Conservation (phyloP, 2,113 vertebrate species). For the Macquaria ambigua region DNA sequence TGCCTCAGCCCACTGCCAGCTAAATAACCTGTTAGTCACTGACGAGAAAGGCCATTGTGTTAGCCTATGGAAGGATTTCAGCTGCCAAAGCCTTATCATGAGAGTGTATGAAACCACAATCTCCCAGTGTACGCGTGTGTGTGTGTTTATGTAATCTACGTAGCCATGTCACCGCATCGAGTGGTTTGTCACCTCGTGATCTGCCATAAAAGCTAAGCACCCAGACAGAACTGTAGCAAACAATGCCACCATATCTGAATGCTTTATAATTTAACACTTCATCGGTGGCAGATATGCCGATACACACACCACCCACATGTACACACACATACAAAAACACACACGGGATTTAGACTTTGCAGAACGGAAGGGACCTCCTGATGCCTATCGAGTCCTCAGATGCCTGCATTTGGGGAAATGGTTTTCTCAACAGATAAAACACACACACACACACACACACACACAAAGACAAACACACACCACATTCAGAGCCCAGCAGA, state of each 20-base stretch:
- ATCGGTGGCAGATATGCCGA: constrained; percentile 45
- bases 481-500: constrained; percentile 46
- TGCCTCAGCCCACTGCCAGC: constrained; percentile 33
- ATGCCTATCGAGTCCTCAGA: constrained; percentile 62
- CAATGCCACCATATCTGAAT: constrained; percentile 62
- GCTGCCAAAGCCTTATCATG: constrained; percentile 61
- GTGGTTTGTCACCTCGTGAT: constrained; percentile 61
- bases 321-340: constrained; percentile 35
- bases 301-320: constrained; percentile 23
- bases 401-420: constrained; percentile 58
- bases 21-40: constrained; percentile 47
- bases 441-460: constrained; percentile 2
- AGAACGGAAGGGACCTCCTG: constrained; percentile 45
- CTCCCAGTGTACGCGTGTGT: constrained; percentile 19
- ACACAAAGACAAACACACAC: constrained; percentile 54
- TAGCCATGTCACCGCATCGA: constrained; percentile 33
- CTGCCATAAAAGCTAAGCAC: constrained; percentile 60
- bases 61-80: constrained; percentile 49
- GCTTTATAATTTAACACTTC: constrained; percentile 75
- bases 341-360: constrained; percentile 36
- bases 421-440: constrained; percentile 69
- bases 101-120: constrained; percentile 55
- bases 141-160: constrained; percentile 44
- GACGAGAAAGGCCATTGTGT: constrained; percentile 54
- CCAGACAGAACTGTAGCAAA: constrained; percentile 62